phyloP scores from a whole-genome alignment of 2,888 invertebrate genomes.

The Abrostola tripartita region DNA sequence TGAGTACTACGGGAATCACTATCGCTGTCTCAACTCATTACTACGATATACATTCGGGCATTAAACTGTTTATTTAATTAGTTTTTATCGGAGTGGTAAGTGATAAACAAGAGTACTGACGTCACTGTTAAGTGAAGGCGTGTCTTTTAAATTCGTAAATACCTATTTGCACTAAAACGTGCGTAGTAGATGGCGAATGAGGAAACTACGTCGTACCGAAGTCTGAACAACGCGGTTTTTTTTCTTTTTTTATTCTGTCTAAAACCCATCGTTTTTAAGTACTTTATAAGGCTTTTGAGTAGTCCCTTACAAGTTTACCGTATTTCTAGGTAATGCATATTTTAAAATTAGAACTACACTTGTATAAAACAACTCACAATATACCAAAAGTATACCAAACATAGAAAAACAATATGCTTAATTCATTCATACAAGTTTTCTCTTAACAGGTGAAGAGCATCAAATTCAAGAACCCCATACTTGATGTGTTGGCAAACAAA shows the following conservation, averaged over 20 bases:
- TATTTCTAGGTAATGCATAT: no score
- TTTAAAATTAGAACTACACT: no score
- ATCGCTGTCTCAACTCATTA: slow-evolving; percentile 5
- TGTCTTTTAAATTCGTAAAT: background rate
- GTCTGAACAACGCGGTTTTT: no score
- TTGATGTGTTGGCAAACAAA: slow-evolving; percentile 96
- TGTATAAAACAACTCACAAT: no score
- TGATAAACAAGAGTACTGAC: slow-evolving; percentile 9
- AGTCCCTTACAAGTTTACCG: no score
- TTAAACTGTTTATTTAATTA: slow-evolving; percentile 17
- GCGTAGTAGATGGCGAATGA: no score
- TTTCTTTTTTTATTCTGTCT: no score
- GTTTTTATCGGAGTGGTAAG: slow-evolving; percentile 21
- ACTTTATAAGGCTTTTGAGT: no score
- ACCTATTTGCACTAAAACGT: background rate
- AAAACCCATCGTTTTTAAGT: no score
- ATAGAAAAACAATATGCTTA: background rate
- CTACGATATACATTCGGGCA: slow-evolving; percentile 14
- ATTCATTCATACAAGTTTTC: background rate
- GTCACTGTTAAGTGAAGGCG: slow-evolving; percentile 9
- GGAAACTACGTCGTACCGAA: no score
- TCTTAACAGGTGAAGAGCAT: slow-evolving; percentile 92
- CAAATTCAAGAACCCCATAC: slow-evolving; percentile 96
- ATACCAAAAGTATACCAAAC: no score
- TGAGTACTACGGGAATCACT: slow-evolving; percentile 25